Evolutionary conservation across 1,140 invertebrate species (phyloP).

Genomic region (Charaxes varanes): DNA sequence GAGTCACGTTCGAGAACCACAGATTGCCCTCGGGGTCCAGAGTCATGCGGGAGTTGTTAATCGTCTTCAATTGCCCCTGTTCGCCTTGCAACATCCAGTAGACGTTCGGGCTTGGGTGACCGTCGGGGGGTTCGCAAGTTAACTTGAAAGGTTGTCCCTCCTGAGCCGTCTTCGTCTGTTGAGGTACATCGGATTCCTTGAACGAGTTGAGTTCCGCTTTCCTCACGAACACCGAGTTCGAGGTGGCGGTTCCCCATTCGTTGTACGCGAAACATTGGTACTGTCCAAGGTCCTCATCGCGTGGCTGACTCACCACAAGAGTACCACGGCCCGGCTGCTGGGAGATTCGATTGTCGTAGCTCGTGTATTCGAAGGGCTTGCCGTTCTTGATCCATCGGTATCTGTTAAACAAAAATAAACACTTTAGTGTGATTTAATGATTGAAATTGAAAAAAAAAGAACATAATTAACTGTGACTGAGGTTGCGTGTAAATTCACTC

Average conservation of each 20-base stretch:
- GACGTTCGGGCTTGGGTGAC: constrained; percentile 94
- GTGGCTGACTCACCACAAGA: constrained; percentile 89
- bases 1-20: constrained; percentile 95
- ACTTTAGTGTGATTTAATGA: constrained; percentile 10
- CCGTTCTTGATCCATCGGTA: constrained; percentile 98
- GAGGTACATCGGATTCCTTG: constrained; percentile 81
- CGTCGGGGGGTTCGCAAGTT: constrained; percentile 92
- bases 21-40: constrained; percentile 94
- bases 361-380: constrained; percentile 90
- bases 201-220: constrained; percentile 95
- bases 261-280: constrained; percentile 99
- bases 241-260: constrained; percentile 94
- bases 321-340: constrained; percentile 94
- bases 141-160: constrained; percentile 93
- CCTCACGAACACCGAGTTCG: constrained; percentile 95
- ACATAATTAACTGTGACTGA: constrained; percentile 6
- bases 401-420: constrained; percentile 70
- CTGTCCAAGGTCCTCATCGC: constrained; percentile 94
- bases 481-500: constrained; percentile 6
- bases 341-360: constrained; percentile 94
- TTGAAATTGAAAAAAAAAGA: background rate
- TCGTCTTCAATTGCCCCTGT: constrained; percentile 86
- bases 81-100: constrained; percentile 93
- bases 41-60: constrained; percentile 95
- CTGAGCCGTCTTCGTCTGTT: constrained; percentile 78